Conservation (phyloP, 1,140 invertebrate genomes). For the Gerris buenoi region DNA sequence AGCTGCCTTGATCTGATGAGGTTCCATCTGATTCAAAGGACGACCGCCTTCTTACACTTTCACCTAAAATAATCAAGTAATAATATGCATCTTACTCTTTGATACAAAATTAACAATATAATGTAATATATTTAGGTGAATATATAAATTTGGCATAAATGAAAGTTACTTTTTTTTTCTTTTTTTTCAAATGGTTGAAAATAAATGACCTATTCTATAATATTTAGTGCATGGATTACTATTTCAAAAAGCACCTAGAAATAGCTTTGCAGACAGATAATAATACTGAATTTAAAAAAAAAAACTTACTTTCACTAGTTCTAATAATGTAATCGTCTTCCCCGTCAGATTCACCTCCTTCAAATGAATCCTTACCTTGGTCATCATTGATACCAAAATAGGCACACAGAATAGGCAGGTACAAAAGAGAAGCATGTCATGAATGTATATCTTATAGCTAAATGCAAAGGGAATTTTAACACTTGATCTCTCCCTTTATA, state of each 20-base stretch:
- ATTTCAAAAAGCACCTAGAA: neutral
- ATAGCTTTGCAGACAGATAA: too few relatives aligned
- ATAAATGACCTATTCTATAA: neutral
- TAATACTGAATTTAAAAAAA: neutral
- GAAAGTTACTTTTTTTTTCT: neutral
- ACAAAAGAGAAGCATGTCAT: too few relatives aligned
- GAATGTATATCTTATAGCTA: too few relatives aligned
- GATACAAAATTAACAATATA: neutral
- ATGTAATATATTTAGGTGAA: too few relatives aligned
- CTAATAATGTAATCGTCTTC: too few relatives aligned
- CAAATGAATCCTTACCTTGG: too few relatives aligned
- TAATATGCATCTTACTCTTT: neutral
- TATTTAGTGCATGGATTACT: neutral
- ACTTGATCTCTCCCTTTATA: too few relatives aligned
- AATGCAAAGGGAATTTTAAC: too few relatives aligned
- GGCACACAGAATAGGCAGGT: too few relatives aligned
- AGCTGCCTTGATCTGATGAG: neutral
- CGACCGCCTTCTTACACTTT: neutral
- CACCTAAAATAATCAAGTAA: neutral
- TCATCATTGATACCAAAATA: too few relatives aligned
- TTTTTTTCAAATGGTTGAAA: neutral
- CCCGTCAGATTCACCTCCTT: too few relatives aligned
- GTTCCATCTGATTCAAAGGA: neutral
- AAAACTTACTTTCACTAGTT: too few relatives aligned
- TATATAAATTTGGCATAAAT: neutral